phyloP scores from a whole-genome alignment of 2,113 vertebrate species.

The Corythornis cristatus region DNA sequence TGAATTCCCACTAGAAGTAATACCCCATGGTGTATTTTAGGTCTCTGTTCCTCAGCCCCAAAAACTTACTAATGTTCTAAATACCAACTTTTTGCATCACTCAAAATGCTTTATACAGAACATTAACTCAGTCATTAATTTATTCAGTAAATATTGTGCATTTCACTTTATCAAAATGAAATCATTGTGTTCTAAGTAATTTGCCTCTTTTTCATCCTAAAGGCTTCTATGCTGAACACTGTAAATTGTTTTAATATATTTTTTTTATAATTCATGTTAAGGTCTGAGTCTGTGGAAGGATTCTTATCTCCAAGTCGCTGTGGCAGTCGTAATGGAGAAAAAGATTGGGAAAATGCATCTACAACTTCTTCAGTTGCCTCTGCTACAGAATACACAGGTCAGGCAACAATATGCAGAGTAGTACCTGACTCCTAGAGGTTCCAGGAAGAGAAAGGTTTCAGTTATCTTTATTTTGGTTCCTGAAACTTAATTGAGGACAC shows the following conservation, averaged over 20 bases:
- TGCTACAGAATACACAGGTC: constrained; percentile 95
- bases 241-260: not conserved
- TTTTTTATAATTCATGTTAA: constrained; percentile 51
- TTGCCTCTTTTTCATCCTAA: not conserved
- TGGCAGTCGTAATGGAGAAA: constrained; percentile 93
- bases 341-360: constrained; percentile 97
- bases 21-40: not conserved
- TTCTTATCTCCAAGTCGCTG: constrained; percentile 91
- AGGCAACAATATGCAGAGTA: not conserved
- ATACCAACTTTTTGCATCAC: not conserved
- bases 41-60: not conserved
- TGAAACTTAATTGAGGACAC: not conserved
- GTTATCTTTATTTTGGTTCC: not conserved
- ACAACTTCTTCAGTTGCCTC: constrained; percentile 96
- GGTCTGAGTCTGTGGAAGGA: constrained; percentile 94
- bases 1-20: not conserved
- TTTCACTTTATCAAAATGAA: not conserved
- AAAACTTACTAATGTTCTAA: not conserved
- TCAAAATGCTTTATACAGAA: not conserved
- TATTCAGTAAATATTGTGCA: not conserved
- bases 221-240: not conserved
- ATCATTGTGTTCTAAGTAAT: not conserved
- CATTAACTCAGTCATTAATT: not conserved
- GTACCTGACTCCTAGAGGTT: not conserved
- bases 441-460: not conserved